Evolutionary conservation across 2,888 invertebrate species (phyloP), one percentile per base, ranked within the genome.

Genomic region (Noctuana brunneofusca): DNA sequence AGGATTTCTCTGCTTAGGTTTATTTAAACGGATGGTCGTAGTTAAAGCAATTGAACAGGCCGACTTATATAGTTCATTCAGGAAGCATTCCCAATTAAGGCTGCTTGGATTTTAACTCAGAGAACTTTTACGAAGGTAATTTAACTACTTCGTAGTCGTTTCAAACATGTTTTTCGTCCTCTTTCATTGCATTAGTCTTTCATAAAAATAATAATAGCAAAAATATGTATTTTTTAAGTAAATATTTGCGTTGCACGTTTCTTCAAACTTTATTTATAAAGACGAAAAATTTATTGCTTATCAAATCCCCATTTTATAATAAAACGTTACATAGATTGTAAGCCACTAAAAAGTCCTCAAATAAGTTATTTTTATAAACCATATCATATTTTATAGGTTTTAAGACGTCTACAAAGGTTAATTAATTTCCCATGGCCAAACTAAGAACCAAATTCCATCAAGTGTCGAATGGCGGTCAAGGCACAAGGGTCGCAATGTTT

Each of bases 21-120:
- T 60, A 50, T 50, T 18, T 27, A 24, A 54, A 54, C 32, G 60
- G 54, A 48, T 54, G 60, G 20, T n/a, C 30, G 57, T 48, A 48
- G 27, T 58, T 52, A 54, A 24, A 53, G 46, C 60, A 24, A 54
- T 52, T 60, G 24, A 24, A n/a, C 46, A 11, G 22, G 46, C 14
- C 4, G 22, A 58, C 32, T 12, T 32, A 58, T 48, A 38, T 48
- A 57, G 57, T 27, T 50, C 14, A 50, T 58, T 58, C 50, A 49
- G 49, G 38, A 58, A 58, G 24, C 22, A 12, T 32, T 50, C 38
- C 24, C 22, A 57, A 57, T 57, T 43, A 57, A n/a, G 41, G 12
- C 16, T n/a, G 2, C 38, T 24, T 54, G 22, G 38, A 14, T 54
- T 54, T 41, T 41, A 14, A 38, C 14, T 50, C 22, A 24, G n/a